Percentiles rank a stretch among this genome's conserved stretches.
These are phyloP conservation scores for Villa cingulata DNA, from an alignment of 2,888 invertebrate genomes.

Conservation along the genomic window DNA sequence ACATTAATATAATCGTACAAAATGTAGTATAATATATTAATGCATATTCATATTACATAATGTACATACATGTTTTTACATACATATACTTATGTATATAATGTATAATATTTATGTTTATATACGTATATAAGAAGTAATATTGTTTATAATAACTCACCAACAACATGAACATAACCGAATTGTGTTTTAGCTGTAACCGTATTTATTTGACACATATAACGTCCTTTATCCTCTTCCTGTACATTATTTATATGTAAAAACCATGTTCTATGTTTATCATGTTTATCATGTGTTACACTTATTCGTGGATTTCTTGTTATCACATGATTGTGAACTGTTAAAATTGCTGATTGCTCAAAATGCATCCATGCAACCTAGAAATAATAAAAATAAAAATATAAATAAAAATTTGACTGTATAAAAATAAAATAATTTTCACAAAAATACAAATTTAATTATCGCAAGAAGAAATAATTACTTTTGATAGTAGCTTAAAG, in stretches of 20 bases:
- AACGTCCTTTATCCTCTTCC: constrained; percentile 80
- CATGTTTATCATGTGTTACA: constrained; percentile 79
- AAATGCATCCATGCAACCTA: constrained; percentile 96
- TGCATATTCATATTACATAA: not conserved
- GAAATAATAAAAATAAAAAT: not conserved
- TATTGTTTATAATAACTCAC: constrained; percentile 41
- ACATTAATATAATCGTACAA: not conserved
- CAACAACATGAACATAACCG: constrained; percentile 82
- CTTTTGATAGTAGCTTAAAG: too few species aligned
- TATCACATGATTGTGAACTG: constrained; percentile 88
- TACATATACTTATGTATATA: not conserved
- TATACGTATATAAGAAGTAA: not conserved
- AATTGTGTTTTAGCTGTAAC: constrained; percentile 86
- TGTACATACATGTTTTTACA: not conserved
- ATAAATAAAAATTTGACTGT: too few species aligned
- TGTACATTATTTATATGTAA: constrained; percentile 85
- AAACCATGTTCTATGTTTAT: constrained; percentile 74
- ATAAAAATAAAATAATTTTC: too few species aligned
- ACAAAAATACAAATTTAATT: too few species aligned
- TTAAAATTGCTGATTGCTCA: constrained; percentile 83
- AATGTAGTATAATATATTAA: not conserved
- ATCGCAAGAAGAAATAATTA: too few species aligned
- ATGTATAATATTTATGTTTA: too few species aligned
- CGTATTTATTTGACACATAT: constrained; percentile 92
- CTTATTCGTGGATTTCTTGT: constrained; percentile 84